Evolutionary conservation across 2,888 invertebrate species (phyloP), one percentile per base, ranked within the genome.

Genomic region (Eueremaeus valkanovi): DNA sequence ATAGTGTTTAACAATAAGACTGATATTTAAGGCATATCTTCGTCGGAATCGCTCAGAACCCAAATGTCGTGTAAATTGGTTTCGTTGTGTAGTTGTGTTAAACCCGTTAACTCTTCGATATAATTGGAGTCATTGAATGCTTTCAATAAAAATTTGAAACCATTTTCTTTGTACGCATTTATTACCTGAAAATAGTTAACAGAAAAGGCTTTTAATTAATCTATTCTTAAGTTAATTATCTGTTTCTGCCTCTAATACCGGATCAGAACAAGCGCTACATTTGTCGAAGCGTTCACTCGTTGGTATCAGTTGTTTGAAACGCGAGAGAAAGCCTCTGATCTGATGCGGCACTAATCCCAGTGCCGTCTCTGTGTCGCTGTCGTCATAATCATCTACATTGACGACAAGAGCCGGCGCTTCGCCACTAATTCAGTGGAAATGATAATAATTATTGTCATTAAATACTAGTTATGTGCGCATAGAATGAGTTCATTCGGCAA

Each of bases 311-410:
- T 90, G 90, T 79, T 90, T 89, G 83, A 90, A 93, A 58, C 89
- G 88, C 79, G 91, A 90, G 3, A 99, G 85, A 83, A 93, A 95
- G 0, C 97, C 97, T 49, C 99, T 87, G 79, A 99, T 91, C 6
- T 95, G 92, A 83, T 98, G 97, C 0, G 97, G 96, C 36, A 96
- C 85, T 0, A 91, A 86, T 0, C 97, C 96, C 0, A 97, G 85
- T 21, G 81, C 80, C 73, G 83, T 83, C 13, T 80, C 79, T 31
- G 80, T 75, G 13, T 82, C 82, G 33, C 77, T 76, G 63, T 83
- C 79, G 33, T 80, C 79, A 66, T 83, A 82, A 70, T 83, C 82
- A 40, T 81, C 79, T 33, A 80, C 78, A 74, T 80, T 81, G 61
- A 83, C 86, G 0, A 91, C 90, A 33, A 90, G 88, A n/a, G 78